A percentile compares a stretch with the other conserved stretches of the same genome.
Conservation (phyloP, 2,797 vertebrate genomes). For the Neostethus bicornis region DNA sequence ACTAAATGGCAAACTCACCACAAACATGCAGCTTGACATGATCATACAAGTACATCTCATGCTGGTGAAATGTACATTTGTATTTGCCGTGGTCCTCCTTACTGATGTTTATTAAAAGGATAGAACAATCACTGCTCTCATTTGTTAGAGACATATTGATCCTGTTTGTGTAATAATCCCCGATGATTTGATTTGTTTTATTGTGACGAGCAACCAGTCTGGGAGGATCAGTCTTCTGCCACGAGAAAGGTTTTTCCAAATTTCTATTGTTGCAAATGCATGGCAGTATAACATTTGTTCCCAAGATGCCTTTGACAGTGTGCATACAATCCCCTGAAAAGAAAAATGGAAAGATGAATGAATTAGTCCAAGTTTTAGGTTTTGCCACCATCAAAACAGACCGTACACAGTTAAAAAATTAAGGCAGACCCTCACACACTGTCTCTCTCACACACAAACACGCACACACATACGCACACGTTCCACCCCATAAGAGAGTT, state of each 20-base stretch:
- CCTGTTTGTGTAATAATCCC: background rate
- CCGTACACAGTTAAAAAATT: constrained; percentile 1
- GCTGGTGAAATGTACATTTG: fast-evolving
- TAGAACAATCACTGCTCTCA: constrained; percentile 38
- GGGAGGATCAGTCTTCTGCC: constrained; percentile 26
- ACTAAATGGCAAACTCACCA: constrained; percentile 45
- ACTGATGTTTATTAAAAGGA: constrained; percentile 45
- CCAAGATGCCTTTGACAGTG: background rate
- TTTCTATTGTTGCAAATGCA: constrained; percentile 24
- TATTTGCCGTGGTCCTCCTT: background rate
- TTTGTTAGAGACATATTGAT: background rate
- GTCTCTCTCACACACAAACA: no score
- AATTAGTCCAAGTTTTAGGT: constrained; percentile 10
- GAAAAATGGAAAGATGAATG: background rate
- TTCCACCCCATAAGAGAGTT: no score
- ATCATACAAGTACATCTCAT: fast-evolving
- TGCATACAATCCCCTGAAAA: background rate
- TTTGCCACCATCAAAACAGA: background rate
- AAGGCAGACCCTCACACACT: no score
- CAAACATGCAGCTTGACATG: background rate
- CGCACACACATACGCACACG: no score
- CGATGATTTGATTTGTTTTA: fast-evolving
- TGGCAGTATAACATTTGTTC: constrained; percentile 28
- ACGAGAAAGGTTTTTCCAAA: fast-evolving
- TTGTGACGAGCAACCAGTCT: background rate